Evolutionary conservation across 2,113 vertebrate species (phyloP).

Genomic region (Phoxinus phoxinus): DNA sequence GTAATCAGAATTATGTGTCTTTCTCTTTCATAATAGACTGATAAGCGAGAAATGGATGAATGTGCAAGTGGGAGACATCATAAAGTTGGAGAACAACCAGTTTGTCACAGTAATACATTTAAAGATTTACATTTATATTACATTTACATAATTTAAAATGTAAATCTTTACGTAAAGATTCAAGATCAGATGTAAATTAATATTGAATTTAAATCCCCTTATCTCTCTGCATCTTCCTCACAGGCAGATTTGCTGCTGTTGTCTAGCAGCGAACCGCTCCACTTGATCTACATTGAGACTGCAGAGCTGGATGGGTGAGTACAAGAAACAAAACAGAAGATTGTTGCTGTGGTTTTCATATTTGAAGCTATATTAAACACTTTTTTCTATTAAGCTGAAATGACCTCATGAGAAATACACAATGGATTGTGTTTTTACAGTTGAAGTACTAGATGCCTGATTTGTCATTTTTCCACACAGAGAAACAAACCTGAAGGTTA

Average conservation of each 20-base stretch:
- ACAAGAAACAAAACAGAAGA: background rate
- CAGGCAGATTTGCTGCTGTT: conserved; percentile 93
- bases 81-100: conserved; percentile 94
- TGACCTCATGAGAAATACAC: background rate
- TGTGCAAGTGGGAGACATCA: conserved; percentile 93
- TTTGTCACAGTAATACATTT: conserved; percentile 86
- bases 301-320: conserved; percentile 91
- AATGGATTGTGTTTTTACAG: background rate
- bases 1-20: conserved; percentile 3
- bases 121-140: background rate
- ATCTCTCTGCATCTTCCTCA: conserved; percentile 24
- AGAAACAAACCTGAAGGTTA: conserved; percentile 97
- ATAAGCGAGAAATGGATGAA: conserved; percentile 92
- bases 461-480: conserved; percentile 68
- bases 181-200: background rate
- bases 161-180: background rate
- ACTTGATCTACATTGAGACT: conserved; percentile 91
- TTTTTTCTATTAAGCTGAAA: background rate
- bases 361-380: background rate
- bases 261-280: conserved; percentile 92
- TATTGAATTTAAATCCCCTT: background rate
- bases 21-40: conserved; percentile 78
- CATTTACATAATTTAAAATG: background rate
- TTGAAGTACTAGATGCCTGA: background rate
- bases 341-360: background rate